A percentile compares a stretch with the other conserved stretches of the same genome.
These are phyloP conservation scores for Pimephales promelas DNA, from an alignment of 2,113 vertebrate genomes.

Conservation along the genomic window DNA sequence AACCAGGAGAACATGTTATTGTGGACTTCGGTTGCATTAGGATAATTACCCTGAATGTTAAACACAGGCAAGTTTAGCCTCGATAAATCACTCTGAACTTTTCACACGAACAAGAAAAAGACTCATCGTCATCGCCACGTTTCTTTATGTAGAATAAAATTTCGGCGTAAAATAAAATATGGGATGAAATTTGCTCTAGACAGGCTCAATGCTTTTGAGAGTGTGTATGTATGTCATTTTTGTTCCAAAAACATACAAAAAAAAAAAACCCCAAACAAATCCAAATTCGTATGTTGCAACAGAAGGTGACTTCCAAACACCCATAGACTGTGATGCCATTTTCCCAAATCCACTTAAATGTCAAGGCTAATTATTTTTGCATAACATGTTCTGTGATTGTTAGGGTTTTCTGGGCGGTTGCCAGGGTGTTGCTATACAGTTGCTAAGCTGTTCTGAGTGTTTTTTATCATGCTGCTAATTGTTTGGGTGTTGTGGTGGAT, in stretches of 20 bases:
- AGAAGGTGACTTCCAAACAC: conserved; percentile 47
- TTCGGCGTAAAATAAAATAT: background rate
- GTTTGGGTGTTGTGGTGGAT: background rate
- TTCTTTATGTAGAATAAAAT: background rate
- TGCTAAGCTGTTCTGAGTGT: background rate
- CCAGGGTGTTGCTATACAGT: background rate
- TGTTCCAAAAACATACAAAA: background rate
- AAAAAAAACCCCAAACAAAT: background rate
- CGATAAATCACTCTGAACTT: conserved; percentile 1
- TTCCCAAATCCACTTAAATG: background rate
- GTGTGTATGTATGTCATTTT: background rate
- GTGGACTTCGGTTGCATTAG: background rate
- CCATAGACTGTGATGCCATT: conserved; percentile 5
- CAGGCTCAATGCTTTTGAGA: background rate
- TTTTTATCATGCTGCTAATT: background rate
- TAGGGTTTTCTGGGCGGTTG: background rate
- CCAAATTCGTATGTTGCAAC: conserved; percentile 2
- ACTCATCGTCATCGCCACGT: background rate
- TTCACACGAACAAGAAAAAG: background rate
- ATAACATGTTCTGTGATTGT: background rate
- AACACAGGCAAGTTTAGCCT: conserved; percentile 17
- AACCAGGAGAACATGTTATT: conserved; percentile 7
- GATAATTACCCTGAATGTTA: conserved; percentile 28
- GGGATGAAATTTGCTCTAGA: background rate
- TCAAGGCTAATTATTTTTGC: background rate